Percentiles rank a stretch among this genome's conserved stretches.
Evolutionary conservation across 2,888 invertebrate species (phyloP).

Genomic region (Nephrotoma guestfalica): DNA sequence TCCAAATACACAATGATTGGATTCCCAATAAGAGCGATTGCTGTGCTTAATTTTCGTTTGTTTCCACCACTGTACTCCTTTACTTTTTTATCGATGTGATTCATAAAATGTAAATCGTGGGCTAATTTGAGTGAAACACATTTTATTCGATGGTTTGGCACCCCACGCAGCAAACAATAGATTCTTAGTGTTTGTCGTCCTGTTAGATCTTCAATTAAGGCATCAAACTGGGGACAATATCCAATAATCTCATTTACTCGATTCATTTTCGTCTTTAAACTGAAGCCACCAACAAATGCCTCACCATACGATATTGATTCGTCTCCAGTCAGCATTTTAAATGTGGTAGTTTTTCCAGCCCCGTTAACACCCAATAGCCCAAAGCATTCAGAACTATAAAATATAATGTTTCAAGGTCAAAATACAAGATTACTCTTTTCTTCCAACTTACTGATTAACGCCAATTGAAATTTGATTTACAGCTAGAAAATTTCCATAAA

Average conservation of each 20-base stretch:
- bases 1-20: slow-evolving; percentile 56
- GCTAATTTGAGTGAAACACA: slow-evolving; percentile 32
- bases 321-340: slow-evolving; percentile 82
- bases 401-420: background rate
- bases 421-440: slow-evolving; percentile 11
- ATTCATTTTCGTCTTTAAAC: slow-evolving; percentile 38
- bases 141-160: slow-evolving; percentile 30
- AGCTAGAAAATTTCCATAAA: slow-evolving; percentile 57
- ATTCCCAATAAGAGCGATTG: slow-evolving; percentile 51
- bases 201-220: slow-evolving; percentile 50
- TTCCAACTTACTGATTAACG: slow-evolving; percentile 21
- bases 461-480: slow-evolving; percentile 59
- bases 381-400: slow-evolving; percentile 53
- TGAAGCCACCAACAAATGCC: slow-evolving; percentile 48
- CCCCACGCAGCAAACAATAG: slow-evolving; percentile 49
- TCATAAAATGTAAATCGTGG: slow-evolving; percentile 41
- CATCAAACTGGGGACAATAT: slow-evolving; percentile 67
- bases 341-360: slow-evolving; percentile 78
- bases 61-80: slow-evolving; percentile 55
- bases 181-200: slow-evolving; percentile 53
- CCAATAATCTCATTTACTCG: slow-evolving; percentile 45
- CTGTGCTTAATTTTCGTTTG: slow-evolving; percentile 57
- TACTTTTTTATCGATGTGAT: slow-evolving; percentile 46
- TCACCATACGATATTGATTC: slow-evolving; percentile 53
- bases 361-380: slow-evolving; percentile 74